Conservation (phyloP, 1,140 invertebrate genomes). For the Paraescarpia echinospica region DNA sequence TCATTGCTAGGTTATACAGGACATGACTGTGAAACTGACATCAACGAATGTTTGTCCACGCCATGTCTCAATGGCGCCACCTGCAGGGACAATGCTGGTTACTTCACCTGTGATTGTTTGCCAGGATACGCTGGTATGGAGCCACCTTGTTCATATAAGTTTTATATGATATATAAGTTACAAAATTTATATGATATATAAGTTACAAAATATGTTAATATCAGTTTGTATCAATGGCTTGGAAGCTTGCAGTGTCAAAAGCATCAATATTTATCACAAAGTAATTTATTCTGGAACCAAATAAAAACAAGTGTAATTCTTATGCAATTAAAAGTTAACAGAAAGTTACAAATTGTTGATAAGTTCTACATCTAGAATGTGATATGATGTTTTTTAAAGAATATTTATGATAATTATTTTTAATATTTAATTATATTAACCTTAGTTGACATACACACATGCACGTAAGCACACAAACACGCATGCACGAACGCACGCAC, state of each 20-base stretch:
- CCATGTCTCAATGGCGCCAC: constrained; percentile 86
- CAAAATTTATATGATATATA: neutral
- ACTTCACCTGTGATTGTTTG: constrained; percentile 64
- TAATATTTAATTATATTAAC: no score
- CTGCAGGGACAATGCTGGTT: constrained; percentile 73
- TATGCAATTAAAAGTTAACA: neutral
- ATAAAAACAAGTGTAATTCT: neutral
- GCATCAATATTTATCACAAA: neutral
- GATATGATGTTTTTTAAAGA: no score
- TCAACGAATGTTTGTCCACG: constrained; percentile 29
- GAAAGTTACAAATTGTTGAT: neutral
- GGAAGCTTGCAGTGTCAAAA: neutral
- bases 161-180: neutral
- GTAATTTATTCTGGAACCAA: neutral
- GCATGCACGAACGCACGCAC: neutral
- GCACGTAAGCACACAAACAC: neutral
- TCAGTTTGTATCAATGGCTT: neutral
- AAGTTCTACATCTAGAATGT: no score
- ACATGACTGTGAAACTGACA: constrained; percentile 22
- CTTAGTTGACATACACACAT: neutral
- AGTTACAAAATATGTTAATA: neutral
- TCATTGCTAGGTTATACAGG: constrained; percentile 3
- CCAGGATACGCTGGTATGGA: constrained; percentile 14
- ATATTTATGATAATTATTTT: no score
- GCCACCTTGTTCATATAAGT: neutral